phyloP scores from a whole-genome alignment of 2,113 vertebrate genomes.

The Anhinga rufa region DNA sequence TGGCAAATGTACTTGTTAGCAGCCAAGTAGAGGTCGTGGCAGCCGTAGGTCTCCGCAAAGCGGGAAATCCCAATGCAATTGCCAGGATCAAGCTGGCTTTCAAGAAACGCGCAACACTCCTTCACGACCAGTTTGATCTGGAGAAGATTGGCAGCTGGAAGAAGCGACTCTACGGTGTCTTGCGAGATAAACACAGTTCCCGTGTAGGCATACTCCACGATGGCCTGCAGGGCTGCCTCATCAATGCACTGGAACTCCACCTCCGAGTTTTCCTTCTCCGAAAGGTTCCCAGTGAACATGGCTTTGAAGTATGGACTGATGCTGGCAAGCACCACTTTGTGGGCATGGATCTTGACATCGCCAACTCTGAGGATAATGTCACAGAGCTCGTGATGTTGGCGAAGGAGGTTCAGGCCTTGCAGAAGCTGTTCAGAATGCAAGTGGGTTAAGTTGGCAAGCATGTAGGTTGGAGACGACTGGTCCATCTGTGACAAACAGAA shows the following conservation, averaged over 20 bases:
- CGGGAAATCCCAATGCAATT: constrained; percentile 98
- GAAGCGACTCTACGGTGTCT: constrained; percentile 94
- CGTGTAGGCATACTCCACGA: constrained; percentile 97
- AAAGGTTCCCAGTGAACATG: constrained; percentile 98
- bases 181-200: constrained; percentile 96
- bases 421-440: constrained; percentile 97
- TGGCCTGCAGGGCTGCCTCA: constrained; percentile 91
- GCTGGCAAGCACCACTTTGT: constrained; percentile 96
- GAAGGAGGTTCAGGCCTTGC: constrained; percentile 94
- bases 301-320: constrained; percentile 99
- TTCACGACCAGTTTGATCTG: constrained; percentile 96
- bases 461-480: constrained; percentile 90
- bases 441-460: constrained; percentile 94
- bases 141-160: constrained; percentile 96
- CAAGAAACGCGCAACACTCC: constrained; percentile 95
- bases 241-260: constrained; percentile 97
- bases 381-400: constrained; percentile 94
- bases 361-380: constrained; percentile 93
- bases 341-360: constrained; percentile 95
- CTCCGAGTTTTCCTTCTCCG: constrained; percentile 93
- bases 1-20: constrained; percentile 95
- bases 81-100: constrained; percentile 93
- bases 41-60: constrained; percentile 96
- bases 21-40: constrained; percentile 91
- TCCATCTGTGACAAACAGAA: constrained; percentile 84